These are phyloP conservation scores for Pterocles gutturalis DNA, from an alignment of 2,113 vertebrate genomes.

Conservation along the genomic window DNA sequence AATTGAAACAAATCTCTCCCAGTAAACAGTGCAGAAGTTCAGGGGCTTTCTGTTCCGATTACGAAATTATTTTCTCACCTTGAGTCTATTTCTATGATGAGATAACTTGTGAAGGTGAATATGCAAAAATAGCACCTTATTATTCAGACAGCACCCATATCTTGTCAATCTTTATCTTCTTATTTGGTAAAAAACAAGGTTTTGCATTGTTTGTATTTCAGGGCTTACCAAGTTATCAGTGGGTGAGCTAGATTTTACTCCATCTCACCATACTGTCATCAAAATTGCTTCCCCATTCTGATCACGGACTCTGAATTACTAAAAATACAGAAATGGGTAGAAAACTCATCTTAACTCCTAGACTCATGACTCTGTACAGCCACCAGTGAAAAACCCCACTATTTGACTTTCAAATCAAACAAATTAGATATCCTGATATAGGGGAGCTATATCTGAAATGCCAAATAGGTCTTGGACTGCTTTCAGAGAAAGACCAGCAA, in stretches of 20 bases:
- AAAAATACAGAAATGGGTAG: background rate
- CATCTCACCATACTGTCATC: background rate
- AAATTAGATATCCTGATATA: background rate
- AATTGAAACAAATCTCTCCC: background rate
- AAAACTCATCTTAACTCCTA: background rate
- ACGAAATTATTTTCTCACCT: background rate
- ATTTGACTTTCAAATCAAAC: conserved; percentile 28
- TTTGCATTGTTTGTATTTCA: background rate
- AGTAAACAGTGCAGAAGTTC: background rate
- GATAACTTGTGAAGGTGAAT: background rate
- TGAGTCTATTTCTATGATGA: background rate
- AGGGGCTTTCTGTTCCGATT: background rate
- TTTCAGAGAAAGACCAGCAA: background rate
- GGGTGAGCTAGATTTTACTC: background rate
- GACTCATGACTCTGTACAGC: background rate
- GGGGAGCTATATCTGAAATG: background rate
- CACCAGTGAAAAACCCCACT: background rate
- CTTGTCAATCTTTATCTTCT: background rate
- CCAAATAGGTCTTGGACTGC: background rate
- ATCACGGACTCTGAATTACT: background rate
- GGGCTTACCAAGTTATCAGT: background rate
- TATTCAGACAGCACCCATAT: background rate
- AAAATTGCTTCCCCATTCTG: background rate
- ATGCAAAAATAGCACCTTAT: conserved; percentile 12
- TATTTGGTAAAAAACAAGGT: background rate